Conservation (phyloP, 2,888 invertebrate genomes). For the Tipula unca region DNA sequence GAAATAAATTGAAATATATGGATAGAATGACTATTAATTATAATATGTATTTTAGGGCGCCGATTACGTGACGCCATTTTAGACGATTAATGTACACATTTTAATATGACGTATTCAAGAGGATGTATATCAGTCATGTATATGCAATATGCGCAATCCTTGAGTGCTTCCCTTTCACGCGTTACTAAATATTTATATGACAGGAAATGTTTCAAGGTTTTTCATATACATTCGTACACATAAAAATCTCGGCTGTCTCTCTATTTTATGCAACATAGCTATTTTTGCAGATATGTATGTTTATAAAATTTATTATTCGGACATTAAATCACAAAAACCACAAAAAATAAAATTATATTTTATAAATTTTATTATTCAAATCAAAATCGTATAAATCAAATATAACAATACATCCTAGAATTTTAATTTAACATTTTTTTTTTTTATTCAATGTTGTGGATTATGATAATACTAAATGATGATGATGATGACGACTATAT, state of each 20-base stretch:
- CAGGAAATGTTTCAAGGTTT: neutral
- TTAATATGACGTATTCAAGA: neutral
- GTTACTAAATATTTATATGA: neutral
- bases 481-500: neutral
- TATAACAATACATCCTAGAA: neutral
- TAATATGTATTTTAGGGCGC: neutral
- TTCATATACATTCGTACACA: neutral
- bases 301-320: neutral
- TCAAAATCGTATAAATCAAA: neutral
- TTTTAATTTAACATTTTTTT: neutral
- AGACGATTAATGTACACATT: neutral
- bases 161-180: neutral
- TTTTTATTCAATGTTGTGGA: neutral
- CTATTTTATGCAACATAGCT: neutral
- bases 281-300: no score
- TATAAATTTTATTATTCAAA: neutral
- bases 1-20: neutral
- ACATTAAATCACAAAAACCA: neutral
- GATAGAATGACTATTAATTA: neutral
- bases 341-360: neutral
- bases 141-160: neutral
- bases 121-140: neutral
- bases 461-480: neutral
- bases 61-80: neutral
- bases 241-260: neutral